Percentiles rank a stretch among this genome's conserved stretches.
Evolutionary conservation across 2,888 invertebrate species (phyloP).

Genomic region (Bugula neritina): DNA sequence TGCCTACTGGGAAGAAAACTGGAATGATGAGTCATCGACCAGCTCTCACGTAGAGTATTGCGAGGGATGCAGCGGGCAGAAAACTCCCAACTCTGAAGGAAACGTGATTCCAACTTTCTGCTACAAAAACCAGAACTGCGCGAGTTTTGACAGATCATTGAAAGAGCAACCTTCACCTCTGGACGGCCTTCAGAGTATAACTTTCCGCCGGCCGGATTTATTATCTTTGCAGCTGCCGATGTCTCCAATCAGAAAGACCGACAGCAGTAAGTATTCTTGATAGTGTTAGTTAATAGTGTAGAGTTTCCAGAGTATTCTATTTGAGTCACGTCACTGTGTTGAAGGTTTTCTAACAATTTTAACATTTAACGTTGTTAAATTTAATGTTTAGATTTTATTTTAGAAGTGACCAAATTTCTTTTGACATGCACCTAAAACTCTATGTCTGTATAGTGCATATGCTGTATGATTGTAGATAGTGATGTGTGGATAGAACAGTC

Average conservation of each 20-base stretch:
- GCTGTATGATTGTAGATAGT: conserved; percentile 11
- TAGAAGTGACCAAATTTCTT: too few species aligned
- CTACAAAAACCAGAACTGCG: conserved; percentile 19
- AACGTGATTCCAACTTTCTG: conserved; percentile 4
- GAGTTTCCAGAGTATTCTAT: too few species aligned
- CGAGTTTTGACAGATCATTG: neutral
- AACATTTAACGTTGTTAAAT: too few species aligned
- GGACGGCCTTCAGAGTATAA: neutral
- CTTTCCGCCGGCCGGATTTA: conserved; percentile 1
- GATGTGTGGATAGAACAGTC: conserved; percentile 2
- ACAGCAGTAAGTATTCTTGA: conserved; percentile 17
- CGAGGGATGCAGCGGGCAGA: neutral
- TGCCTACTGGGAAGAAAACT: conserved; percentile 14
- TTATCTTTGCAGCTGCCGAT: neutral
- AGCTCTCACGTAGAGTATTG: neutral
- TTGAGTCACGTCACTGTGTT: too few species aligned
- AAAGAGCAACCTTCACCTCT: neutral
- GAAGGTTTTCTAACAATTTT: too few species aligned
- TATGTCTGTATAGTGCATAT: too few species aligned
- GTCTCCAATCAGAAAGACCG: conserved; percentile 11
- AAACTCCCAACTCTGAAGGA: neutral
- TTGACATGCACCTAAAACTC: too few species aligned
- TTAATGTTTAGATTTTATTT: too few species aligned
- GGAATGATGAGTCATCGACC: neutral
- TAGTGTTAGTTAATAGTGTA: too few species aligned